Evolutionary conservation across 2,888 invertebrate species (phyloP), one percentile per base, ranked within the genome.

Genomic region (Mechanitis mazaeus): DNA sequence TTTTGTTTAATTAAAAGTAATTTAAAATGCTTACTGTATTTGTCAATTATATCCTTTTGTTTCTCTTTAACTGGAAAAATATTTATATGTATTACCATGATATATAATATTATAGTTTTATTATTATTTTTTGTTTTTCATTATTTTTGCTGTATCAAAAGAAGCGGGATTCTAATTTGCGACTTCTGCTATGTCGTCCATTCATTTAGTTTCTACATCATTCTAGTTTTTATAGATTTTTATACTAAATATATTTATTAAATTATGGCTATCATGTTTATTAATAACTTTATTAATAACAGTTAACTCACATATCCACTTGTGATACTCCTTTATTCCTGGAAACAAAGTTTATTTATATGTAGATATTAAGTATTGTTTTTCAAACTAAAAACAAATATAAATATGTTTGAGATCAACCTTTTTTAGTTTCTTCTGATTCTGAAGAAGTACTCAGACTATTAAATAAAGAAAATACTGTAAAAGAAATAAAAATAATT

Each of bases 311-410:
- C 72, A 64, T 46, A 66, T 33, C 65, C 64, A 65, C 45, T 62
- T 68, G 47, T 68, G 56, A 59, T 66, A 72, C 11, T 70, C 57
- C 42, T 70, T 69, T 12, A 75, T 45, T 65, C 70, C 75, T 75
- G 66, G 55, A 68, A 73, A 7, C 59, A n/a, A 12, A 33, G 20
- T 20, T 20, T 20, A 20, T 20, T 20, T 20, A 20, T 20, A 20
- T 20, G 20, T 20, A 20, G 20, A 20, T 20, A 20, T 20, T 20
- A 20, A 20, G 20, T 2, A 3, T 47, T 20, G 2, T 20, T 20
- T 47, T 5, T 20, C 20, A 47, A 47, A 20, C n/a, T n/a, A 47
- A 2, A 20, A 5, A 1, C 2, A 38, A 38, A 6, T 2, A 2
- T 38, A 20, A 20, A 38, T 38, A 6, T 4, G 5, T 38, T 38